A percentile compares a stretch with the other conserved stretches of the same genome.
Evolutionary conservation across 1,140 invertebrate species (phyloP).

Genomic region (Drosophila kanapiae): DNA sequence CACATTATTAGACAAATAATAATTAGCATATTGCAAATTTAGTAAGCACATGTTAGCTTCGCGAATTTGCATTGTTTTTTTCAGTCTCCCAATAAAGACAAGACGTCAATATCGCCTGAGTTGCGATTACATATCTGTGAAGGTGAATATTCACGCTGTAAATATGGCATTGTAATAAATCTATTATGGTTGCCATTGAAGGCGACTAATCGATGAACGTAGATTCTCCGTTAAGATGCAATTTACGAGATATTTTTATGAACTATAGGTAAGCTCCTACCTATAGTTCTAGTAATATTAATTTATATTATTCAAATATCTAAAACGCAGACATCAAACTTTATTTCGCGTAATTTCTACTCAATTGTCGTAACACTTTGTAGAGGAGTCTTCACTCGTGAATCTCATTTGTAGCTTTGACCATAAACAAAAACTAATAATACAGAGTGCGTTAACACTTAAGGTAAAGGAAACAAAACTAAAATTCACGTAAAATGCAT

Average conservation of each 20-base stretch:
- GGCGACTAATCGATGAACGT: neutral
- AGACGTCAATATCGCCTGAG: neutral
- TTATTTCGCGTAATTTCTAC: no score
- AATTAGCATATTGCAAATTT: slow-evolving; percentile 14
- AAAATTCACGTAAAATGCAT: no score
- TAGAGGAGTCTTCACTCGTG: no score
- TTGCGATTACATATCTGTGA: slow-evolving; percentile 4
- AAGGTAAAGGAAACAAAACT: no score
- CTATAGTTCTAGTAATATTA: no score
- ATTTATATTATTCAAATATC: no score
- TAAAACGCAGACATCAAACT: no score
- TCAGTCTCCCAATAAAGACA: neutral
- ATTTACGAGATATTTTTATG: neutral
- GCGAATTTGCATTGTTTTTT: neutral
- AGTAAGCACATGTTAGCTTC: neutral
- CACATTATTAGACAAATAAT: neutral
- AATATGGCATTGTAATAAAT: slow-evolving; percentile 26
- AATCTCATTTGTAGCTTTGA: no score
- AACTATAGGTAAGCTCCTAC: neutral
- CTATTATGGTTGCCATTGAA: slow-evolving; percentile 9
- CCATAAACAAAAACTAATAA: no score
- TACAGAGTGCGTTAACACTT: no score
- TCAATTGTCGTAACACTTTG: no score
- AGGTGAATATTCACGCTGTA: neutral
- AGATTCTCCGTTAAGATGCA: neutral